Evolutionary conservation across 1,140 invertebrate species (phyloP).

Genomic region (Holotrichia oblita): DNA sequence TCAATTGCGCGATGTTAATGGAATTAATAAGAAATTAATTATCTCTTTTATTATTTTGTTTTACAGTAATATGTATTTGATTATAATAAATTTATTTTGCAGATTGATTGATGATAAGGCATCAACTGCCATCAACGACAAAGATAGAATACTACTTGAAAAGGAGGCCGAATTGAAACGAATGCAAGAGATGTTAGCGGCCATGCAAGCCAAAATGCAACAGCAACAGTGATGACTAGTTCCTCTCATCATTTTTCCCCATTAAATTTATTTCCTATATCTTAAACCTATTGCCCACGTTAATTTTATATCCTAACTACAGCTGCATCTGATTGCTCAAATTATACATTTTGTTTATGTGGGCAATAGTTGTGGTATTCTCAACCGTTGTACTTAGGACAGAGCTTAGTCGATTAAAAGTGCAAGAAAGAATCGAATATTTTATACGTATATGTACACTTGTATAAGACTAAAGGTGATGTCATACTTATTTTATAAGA

Average conservation of each 20-base stretch:
- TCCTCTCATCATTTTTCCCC: conserved; percentile 7
- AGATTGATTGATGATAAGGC: conserved; percentile 59
- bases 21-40: no score
- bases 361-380: conserved; percentile 9
- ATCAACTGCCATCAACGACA: conserved; percentile 69
- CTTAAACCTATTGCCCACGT: background rate
- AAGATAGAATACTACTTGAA: conserved; percentile 86
- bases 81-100: conserved; percentile 14
- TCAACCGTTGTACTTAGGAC: conserved; percentile 19
- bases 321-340: conserved; percentile 13
- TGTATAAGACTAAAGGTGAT: conserved; percentile 23
- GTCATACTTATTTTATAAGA: conserved; percentile 29
- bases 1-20: no score
- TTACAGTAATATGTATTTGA: no score
- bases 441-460: conserved; percentile 4
- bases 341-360: background rate
- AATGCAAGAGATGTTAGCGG: conserved; percentile 95
- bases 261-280: background rate
- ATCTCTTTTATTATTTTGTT: no score
- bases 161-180: conserved; percentile 89
- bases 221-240: conserved; percentile 63
- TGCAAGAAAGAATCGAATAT: background rate
- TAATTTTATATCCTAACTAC: background rate
- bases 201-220: conserved; percentile 94
- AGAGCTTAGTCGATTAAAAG: conserved; percentile 11